Evolutionary conservation across 2,888 invertebrate species (phyloP).

Genomic region (Leucania comma): DNA sequence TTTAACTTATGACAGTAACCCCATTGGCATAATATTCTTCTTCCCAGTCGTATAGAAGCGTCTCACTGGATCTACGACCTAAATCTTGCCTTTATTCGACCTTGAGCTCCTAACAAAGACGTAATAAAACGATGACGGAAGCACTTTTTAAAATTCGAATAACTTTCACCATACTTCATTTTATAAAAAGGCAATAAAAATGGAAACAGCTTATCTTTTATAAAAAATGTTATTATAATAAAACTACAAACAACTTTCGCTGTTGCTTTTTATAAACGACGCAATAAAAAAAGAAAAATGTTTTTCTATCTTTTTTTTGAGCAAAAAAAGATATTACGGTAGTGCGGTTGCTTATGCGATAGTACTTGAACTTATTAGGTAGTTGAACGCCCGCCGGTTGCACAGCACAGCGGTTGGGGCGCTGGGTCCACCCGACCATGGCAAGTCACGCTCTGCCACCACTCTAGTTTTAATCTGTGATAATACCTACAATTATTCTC

Average conservation of each 20-base stretch:
- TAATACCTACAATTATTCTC: constrained; percentile 60
- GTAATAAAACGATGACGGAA: constrained; percentile 2
- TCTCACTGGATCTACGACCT: constrained; percentile 28
- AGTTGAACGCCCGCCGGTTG: constrained; percentile 64
- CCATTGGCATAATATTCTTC: constrained; percentile 57
- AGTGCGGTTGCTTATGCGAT: constrained; percentile 49
- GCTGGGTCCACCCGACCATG: constrained; percentile 62
- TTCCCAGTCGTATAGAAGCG: constrained; percentile 43
- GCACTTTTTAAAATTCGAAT: constrained; percentile 42
- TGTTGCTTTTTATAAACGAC: constrained; percentile 19
- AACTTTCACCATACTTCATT: not conserved
- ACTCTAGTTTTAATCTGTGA: constrained; percentile 71
- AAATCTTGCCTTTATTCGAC: constrained; percentile 27
- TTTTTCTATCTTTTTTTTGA: constrained; percentile 18
- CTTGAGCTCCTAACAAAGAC: constrained; percentile 26
- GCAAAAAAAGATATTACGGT: constrained; percentile 21
- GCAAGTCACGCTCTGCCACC: constrained; percentile 72
- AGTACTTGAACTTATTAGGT: constrained; percentile 61
- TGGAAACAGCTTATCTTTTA: constrained; percentile 10
- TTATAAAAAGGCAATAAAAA: constrained; percentile 12
- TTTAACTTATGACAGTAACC: constrained; percentile 39
- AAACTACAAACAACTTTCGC: constrained; percentile 40
- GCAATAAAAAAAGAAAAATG: constrained; percentile 10
- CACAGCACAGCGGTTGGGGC: constrained; percentile 38
- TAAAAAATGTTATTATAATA: constrained; percentile 20